These are phyloP conservation scores for Sarcophaga bullata DNA, from an alignment of 1,140 invertebrate genomes.

Conservation along the genomic window DNA sequence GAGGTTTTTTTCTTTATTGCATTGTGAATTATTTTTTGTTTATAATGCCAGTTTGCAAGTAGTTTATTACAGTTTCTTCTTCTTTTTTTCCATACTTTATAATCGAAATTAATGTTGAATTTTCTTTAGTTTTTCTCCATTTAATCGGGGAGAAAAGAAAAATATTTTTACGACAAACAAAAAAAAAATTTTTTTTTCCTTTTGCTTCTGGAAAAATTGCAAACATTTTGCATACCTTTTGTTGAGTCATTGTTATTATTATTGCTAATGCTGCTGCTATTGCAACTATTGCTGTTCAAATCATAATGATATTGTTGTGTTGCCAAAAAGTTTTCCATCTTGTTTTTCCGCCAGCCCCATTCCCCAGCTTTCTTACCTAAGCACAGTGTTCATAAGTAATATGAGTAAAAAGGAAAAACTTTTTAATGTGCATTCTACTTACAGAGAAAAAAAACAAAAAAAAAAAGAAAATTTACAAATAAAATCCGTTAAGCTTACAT, in stretches of 20 bases:
- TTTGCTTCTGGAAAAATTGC: background rate
- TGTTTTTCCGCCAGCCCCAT: background rate
- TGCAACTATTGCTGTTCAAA: background rate
- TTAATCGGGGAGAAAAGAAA: too few species aligned
- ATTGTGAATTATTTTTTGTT: too few species aligned
- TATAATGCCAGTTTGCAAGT: background rate
- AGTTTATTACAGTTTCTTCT: background rate
- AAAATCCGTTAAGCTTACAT: background rate
- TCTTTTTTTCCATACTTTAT: background rate
- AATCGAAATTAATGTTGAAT: slow-evolving; percentile 11
- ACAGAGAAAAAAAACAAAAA: too few species aligned
- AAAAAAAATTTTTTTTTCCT: background rate
- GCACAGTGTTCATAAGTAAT: background rate
- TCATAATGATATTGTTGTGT: slow-evolving; percentile 15
- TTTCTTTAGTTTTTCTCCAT: background rate
- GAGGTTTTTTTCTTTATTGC: too few species aligned
- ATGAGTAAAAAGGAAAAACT: slow-evolving; percentile 4
- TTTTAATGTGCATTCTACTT: background rate
- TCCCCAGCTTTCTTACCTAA: background rate
- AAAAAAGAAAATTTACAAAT: background rate
- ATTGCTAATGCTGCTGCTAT: background rate
- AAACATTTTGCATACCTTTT: slow-evolving; percentile 6
- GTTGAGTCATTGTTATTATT: background rate
- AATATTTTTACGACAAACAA: background rate
- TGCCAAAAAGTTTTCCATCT: slow-evolving; percentile 9